Evolutionary conservation across 2,113 vertebrate species (phyloP).

Genomic region (Ellobius talpinus): DNA sequence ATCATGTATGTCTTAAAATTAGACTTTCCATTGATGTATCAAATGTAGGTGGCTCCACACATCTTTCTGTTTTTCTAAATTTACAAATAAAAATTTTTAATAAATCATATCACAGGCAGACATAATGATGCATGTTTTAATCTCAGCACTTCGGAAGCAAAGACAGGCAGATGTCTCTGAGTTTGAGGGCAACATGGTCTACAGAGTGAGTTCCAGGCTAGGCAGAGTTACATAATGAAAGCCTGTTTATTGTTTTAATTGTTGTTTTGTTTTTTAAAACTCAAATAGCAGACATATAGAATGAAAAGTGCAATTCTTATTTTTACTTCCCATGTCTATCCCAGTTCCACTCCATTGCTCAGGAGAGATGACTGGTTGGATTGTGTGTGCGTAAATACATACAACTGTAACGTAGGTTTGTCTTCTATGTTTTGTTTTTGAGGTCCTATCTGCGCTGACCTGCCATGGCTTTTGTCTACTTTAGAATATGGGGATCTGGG

Average conservation of each 20-base stretch:
- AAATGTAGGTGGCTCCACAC: background rate
- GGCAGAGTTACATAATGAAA: background rate
- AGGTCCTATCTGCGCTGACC: background rate
- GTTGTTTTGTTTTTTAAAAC: background rate
- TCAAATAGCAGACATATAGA: background rate
- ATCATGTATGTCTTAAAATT: constrained; percentile 16
- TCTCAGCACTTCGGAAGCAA: background rate
- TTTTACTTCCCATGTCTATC: background rate
- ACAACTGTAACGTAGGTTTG: background rate
- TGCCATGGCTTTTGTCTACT: background rate
- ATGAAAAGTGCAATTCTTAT: background rate
- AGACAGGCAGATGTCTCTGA: background rate
- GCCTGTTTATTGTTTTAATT: background rate
- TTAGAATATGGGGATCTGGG: background rate
- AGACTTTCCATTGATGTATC: background rate
- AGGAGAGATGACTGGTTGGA: background rate
- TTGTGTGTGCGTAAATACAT: background rate
- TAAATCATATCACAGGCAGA: background rate
- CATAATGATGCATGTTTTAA: background rate
- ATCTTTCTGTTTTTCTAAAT: constrained; percentile 5
- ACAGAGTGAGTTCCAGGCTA: background rate
- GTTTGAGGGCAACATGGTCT: background rate
- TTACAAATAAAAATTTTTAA: background rate
- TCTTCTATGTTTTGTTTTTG: background rate
- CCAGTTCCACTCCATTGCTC: background rate